These are phyloP conservation scores for Epinephelus moara DNA, from an alignment of 2,113 vertebrate genomes.

Conservation along the genomic window DNA sequence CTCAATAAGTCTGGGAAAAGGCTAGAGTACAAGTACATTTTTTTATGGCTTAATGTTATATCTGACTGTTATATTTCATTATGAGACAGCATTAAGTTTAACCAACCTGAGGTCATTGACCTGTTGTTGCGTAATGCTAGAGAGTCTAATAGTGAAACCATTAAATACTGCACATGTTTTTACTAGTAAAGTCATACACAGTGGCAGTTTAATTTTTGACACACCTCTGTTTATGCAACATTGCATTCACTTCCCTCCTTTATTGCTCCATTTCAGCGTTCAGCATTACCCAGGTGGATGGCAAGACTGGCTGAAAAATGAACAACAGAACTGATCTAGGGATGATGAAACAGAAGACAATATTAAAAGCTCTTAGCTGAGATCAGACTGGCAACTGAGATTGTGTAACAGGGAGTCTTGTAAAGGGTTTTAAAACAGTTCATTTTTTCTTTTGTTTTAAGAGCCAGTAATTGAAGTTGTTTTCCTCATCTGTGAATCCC, in stretches of 20 bases:
- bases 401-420: background rate
- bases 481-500: slow-evolving; percentile 26
- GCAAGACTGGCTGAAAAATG: slow-evolving; percentile 90
- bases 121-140: slow-evolving; percentile 2
- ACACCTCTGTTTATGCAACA: background rate
- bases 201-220: background rate
- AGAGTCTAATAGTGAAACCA: background rate
- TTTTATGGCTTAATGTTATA: background rate
- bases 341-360: slow-evolving; percentile 68
- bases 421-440: slow-evolving; percentile 21
- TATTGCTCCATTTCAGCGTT: slow-evolving; percentile 82
- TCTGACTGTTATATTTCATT: slow-evolving; percentile 6
- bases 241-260: background rate
- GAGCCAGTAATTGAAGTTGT: slow-evolving; percentile 12
- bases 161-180: background rate
- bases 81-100: background rate
- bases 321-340: slow-evolving; percentile 78
- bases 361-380: background rate
- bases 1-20: background rate
- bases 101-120: slow-evolving; percentile 15
- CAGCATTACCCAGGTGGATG: slow-evolving; percentile 92
- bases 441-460: background rate
- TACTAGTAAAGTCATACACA: background rate
- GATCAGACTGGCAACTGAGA: background rate
- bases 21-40: background rate